Base-by-base conservation (phyloP, 64 coral and sea anemone genomes). In the Actinia tenebrosa region DNA sequence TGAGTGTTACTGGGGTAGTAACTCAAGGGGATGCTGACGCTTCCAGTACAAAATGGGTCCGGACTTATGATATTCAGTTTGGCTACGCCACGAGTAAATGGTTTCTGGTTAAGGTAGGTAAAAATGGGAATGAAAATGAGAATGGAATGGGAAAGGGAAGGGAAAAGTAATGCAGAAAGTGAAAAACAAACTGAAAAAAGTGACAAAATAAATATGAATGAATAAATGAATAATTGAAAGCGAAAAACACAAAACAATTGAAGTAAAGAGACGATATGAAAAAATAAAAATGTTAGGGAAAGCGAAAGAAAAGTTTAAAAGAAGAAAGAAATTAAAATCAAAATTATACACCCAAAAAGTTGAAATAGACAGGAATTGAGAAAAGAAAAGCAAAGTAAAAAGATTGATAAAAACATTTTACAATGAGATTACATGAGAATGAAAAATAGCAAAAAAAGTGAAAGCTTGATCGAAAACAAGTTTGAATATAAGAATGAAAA, bases 1-100 rank as follows among this genome's bases (percentile, higher is more conserved):
- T 58, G 45, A 84, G 14, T n/a, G 82, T 84, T 16, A 84, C 82
- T 55, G 82, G 82, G 13, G n/a, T 84, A 19, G 53, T 43, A 37
- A 84, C 82, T 4, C 82, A 84, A 22, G 82, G 82, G 10, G 45
- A 84, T 16, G 27, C 43, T 0, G 52, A 27, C 25, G 1, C 18
- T n/a, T 69, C 64, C 19, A 54, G 16, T 10, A 16, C 50, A 20
- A 84, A 84, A n/a, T 84, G 82, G 82, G 82, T 84, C 20, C 13
- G 1, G 25, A 84, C 10, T 58, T 84, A 84, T 43, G 58, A 84
- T 55, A 22, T 84, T 16, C 45, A 47, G 16, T 79, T 79, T 42
- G 77, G 77, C 27, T 79, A 44, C 15, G 19, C 5, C 3, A 17
- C 30, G 5, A 79, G 45, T 5, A 79, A 79, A 79, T 79, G 37